Conservation (phyloP, 2,113 vertebrate genomes). For the Brachypteracias leptosomus region DNA sequence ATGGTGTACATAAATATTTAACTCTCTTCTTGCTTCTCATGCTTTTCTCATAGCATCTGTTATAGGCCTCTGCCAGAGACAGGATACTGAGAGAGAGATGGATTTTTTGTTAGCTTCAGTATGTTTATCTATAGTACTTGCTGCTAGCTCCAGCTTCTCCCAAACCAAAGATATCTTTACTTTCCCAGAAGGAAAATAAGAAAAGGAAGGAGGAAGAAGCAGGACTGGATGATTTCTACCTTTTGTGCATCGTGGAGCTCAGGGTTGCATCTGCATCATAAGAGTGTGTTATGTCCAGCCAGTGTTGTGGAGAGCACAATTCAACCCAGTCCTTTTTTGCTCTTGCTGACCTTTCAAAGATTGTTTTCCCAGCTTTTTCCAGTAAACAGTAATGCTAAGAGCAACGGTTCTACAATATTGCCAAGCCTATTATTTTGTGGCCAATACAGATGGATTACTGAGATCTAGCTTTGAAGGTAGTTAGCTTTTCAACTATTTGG, state of each 20-base stretch:
- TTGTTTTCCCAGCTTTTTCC: background rate
- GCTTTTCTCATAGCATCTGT: background rate
- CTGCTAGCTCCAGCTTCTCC: background rate
- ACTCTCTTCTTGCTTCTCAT: background rate
- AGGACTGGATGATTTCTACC: background rate
- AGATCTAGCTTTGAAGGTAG: constrained; percentile 2
- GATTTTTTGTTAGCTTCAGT: background rate
- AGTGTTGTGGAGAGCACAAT: background rate
- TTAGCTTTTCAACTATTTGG: constrained; percentile 33
- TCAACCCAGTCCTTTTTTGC: background rate
- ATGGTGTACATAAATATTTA: background rate
- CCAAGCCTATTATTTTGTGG: constrained; percentile 20
- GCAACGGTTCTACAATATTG: background rate
- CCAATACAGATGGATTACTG: background rate
- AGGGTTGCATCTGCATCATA: background rate
- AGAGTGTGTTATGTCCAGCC: background rate
- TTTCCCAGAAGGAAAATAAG: background rate
- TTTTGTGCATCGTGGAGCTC: background rate
- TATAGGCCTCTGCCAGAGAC: background rate
- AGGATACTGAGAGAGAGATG: background rate
- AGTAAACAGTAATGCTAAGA: background rate
- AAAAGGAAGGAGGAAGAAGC: background rate
- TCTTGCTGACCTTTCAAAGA: background rate
- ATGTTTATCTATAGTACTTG: background rate
- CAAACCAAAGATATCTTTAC: background rate